Conservation (phyloP, 2,888 invertebrate species). For the Meteorus colon region DNA sequence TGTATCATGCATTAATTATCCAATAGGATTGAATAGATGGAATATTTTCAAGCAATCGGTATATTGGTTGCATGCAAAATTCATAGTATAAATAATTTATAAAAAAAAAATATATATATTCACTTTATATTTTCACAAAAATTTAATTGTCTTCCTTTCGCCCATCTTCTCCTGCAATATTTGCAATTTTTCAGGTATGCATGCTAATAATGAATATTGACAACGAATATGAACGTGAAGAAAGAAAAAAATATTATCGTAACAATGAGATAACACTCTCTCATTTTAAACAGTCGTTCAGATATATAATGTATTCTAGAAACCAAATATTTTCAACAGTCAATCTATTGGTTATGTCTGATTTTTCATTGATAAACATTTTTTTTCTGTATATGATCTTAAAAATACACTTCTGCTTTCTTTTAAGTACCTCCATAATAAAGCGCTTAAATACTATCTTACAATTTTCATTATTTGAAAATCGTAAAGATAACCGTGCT, state of each 20-base stretch:
- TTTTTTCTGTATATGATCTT: background rate
- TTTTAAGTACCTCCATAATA: slow-evolving; percentile 54
- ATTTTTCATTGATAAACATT: background rate
- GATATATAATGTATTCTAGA: background rate
- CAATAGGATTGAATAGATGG: background rate
- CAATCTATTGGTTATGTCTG: background rate
- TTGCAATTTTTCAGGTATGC: background rate
- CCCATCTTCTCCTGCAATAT: background rate
- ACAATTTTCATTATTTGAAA: slow-evolving; percentile 56
- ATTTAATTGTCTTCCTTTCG: background rate
- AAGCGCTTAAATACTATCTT: slow-evolving; percentile 67
- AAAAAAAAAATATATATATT: background rate
- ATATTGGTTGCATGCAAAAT: slow-evolving; percentile 7
- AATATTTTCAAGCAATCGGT: background rate
- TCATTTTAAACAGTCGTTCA: background rate
- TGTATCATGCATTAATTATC: background rate
- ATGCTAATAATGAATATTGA: slow-evolving; percentile 10
- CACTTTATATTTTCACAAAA: slow-evolving; percentile 1
- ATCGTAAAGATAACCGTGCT: slow-evolving; percentile 48
- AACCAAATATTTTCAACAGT: background rate
- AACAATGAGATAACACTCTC: background rate
- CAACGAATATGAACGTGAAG: background rate
- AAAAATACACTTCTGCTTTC: slow-evolving; percentile 47
- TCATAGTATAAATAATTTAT: background rate
- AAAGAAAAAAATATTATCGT: slow-evolving; percentile 5